Base-by-base conservation (phyloP, 2,888 invertebrate genomes). In the Erynnis tages region DNA sequence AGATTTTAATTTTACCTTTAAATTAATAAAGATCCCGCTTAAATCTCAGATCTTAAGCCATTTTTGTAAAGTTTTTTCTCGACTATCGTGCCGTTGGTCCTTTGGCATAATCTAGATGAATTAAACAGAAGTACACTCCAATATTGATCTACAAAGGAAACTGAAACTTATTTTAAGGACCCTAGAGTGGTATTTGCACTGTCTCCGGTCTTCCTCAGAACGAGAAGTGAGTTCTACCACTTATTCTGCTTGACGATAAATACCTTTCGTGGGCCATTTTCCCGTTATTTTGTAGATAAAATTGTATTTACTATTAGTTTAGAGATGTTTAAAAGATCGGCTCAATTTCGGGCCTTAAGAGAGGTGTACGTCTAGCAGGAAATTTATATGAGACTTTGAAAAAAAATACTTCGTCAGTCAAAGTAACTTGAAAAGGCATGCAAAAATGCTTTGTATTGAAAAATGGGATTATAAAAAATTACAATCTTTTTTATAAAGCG, bases 41-140 rank as follows among this genome's bases (percentile, higher is more conserved):
- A 4, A 27, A 34, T 35, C 27, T 11, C 11, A 41, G 34, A 40
- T 41, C 49, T 49, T 49, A 16, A 8, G 14, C 48, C 30, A 23
- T 41, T 2, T 34, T 25, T 30, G 25, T 5, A 49, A 32, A 52
- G 43, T 29, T 44, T 47, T 40, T 37, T 43, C 44, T 27, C 44
- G 38, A 44, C 52, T 37, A 37, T 44, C 37, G 37, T 44, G 19
- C 43, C 29, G 50, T 37, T 44, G 29, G 50, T 44, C 50, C 43
- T 44, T 52, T 44, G 29, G 40, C 37, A 52, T 52, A 52, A 41
- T 49, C 32, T 49, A 34, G 41, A 49, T 41, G 49, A 49, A 49
- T 49, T 49, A 41, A 49, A 41, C 49, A 49, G 17, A 49, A 50
- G 41, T 43, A 50, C 41, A 50, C 49, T 43, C 7, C 27, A 49